These are phyloP conservation scores for Pinctada fucata DNA, from an alignment of 2,888 invertebrate genomes.

Conservation along the genomic window DNA sequence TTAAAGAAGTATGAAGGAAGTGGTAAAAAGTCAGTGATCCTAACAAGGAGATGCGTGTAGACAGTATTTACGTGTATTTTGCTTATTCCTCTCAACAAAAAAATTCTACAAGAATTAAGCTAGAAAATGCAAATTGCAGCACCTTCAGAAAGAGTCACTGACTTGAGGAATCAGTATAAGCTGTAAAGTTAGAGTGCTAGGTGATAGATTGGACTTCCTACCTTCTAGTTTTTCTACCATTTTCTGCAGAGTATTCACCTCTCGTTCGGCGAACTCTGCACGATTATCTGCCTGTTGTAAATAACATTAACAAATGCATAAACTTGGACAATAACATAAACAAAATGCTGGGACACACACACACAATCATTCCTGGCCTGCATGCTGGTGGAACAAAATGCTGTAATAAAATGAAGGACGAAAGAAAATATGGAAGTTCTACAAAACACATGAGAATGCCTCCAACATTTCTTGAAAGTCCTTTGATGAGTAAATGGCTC, in stretches of 20 bases:
- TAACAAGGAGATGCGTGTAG: no score
- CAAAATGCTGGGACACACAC: background rate
- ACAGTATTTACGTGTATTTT: no score
- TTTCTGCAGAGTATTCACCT: slow-evolving; percentile 49
- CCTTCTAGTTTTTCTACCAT: slow-evolving; percentile 60
- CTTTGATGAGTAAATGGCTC: no score
- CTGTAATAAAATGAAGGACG: background rate
- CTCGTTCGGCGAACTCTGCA: slow-evolving; percentile 59
- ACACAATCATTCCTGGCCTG: slow-evolving; percentile 11
- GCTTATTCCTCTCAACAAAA: no score
- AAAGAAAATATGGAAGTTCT: no score
- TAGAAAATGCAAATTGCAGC: no score
- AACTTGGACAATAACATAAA: slow-evolving; percentile 17
- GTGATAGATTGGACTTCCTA: slow-evolving; percentile 41
- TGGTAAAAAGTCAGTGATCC: no score
- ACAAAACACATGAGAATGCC: no score
- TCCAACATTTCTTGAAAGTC: no score
- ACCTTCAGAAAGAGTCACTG: background rate
- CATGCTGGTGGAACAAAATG: slow-evolving; percentile 7
- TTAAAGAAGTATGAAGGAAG: no score
- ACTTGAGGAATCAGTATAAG: background rate
- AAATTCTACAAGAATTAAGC: no score
- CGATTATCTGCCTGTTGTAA: slow-evolving; percentile 58
- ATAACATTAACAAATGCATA: slow-evolving; percentile 4
- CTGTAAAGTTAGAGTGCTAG: background rate